Evolutionary conservation across 2,888 invertebrate genomes (phyloP).

Genomic region (Aelia acuminata): DNA sequence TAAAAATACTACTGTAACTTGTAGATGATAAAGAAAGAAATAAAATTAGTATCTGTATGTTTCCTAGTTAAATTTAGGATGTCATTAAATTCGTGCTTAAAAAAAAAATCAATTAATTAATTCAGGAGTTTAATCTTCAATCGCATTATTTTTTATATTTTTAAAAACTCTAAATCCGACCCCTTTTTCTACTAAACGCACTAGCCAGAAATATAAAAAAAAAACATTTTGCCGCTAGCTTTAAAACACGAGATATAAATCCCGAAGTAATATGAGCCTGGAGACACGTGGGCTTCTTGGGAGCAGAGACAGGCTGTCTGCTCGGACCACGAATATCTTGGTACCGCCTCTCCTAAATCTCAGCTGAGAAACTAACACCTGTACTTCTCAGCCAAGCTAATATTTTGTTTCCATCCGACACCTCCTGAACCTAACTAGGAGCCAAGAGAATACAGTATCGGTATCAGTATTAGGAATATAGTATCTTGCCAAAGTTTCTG

Average conservation of each 20-base stretch:
- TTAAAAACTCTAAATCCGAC: not conserved
- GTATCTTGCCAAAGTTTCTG: too few species aligned
- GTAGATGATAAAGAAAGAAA: too few species aligned
- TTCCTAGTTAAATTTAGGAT: too few species aligned
- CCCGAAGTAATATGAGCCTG: not conserved
- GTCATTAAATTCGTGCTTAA: too few species aligned
- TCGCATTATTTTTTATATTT: not conserved
- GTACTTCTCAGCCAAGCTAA: not conserved
- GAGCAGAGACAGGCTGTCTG: constrained; percentile 21
- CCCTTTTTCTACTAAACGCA: not conserved
- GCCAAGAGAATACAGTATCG: not conserved
- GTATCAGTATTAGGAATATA: too few species aligned
- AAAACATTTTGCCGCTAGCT: not conserved
- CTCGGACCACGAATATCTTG: not conserved
- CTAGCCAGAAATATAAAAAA: not conserved
- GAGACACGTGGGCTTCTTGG: not conserved
- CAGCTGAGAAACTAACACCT: constrained; percentile 32
- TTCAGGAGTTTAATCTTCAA: not conserved
- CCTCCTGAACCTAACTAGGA: not conserved
- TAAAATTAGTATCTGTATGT: too few species aligned
- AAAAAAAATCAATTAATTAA: not conserved
- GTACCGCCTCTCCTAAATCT: not conserved
- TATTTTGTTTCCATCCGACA: not conserved
- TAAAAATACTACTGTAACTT: too few species aligned
- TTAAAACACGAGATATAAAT: constrained; percentile 12